Conservation (phyloP, 37 sponge, comb jelly and placozoan genomes). For the Crambe crambe region DNA sequence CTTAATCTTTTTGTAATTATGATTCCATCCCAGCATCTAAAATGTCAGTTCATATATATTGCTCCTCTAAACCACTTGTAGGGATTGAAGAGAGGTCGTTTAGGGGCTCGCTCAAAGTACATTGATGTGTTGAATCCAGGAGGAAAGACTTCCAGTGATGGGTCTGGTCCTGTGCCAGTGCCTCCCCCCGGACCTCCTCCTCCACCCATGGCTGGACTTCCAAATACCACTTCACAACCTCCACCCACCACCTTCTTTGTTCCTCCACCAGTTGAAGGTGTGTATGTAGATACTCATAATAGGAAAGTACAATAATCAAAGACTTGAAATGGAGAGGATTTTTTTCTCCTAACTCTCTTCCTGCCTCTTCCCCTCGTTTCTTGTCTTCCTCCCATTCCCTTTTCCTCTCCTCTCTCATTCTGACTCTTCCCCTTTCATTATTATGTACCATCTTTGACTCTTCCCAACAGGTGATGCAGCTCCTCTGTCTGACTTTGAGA, state of each 20-base stretch:
- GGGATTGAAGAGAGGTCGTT: slow-evolving; percentile 12
- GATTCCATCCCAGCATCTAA: neutral
- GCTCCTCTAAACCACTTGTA: too few species aligned
- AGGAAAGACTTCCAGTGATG: neutral
- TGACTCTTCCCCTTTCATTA: neutral
- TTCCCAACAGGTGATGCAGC: neutral
- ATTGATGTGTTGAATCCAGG: slow-evolving; percentile 70
- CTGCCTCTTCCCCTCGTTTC: too few species aligned
- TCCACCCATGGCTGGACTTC: neutral
- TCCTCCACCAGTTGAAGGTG: slow-evolving; percentile 27
- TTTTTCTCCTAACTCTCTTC: too few species aligned
- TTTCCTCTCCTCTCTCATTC: too few species aligned
- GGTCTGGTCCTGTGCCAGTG: neutral
- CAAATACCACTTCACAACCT: neutral
- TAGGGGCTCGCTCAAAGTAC: slow-evolving; percentile 55
- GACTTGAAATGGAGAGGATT: neutral
- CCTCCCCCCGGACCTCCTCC: slow-evolving; percentile 32
- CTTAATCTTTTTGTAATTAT: neutral
- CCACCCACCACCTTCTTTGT: slow-evolving; percentile 61
- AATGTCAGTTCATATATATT: too few species aligned
- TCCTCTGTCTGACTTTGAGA: neutral
- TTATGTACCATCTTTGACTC: neutral
- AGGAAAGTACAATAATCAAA: neutral
- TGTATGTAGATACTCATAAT: too few species aligned
- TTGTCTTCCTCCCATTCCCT: too few species aligned